Percentiles rank a stretch among this genome's conserved stretches.
These are phyloP conservation scores for roundworm (Caenorhabditis elegans) DNA, from an alignment of 1,140 invertebrate genomes.

Conservation along the genomic window DNA sequence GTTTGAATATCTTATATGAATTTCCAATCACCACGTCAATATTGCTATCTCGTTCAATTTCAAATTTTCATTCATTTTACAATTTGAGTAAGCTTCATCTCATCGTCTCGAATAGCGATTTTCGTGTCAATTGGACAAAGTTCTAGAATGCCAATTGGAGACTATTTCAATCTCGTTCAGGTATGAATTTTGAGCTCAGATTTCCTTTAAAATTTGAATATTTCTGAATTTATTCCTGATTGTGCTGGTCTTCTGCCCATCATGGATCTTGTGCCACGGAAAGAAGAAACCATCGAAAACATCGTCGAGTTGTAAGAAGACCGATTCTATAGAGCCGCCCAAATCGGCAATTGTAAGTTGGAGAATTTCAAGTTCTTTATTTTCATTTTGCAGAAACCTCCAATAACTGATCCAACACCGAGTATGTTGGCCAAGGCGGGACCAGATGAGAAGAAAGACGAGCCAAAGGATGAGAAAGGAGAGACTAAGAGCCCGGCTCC, in stretches of 20 bases:
- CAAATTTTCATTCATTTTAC: background rate
- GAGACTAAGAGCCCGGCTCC: background rate
- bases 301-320: too few species aligned
- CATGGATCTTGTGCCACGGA: slow-evolving; percentile 1
- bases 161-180: slow-evolving; percentile 16
- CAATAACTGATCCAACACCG: background rate
- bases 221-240: background rate
- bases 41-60: too few species aligned
- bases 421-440: background rate
- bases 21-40: too few species aligned
- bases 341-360: slow-evolving; percentile 1
- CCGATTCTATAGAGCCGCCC: background rate
- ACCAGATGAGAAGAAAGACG: background rate
- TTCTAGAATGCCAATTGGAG: slow-evolving; percentile 1
- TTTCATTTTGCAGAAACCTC: background rate
- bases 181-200: background rate
- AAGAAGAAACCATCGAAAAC: background rate
- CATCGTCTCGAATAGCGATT: background rate
- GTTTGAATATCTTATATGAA: too few species aligned
- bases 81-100: background rate
- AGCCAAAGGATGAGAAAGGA: background rate
- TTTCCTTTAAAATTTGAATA: too few species aligned
- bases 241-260: background rate
- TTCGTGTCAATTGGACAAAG: background rate
- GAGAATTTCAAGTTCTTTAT: too few species aligned